These are phyloP conservation scores for Cepaea hortensis DNA, from an alignment of 2,888 invertebrate species.

Conservation along the genomic window DNA sequence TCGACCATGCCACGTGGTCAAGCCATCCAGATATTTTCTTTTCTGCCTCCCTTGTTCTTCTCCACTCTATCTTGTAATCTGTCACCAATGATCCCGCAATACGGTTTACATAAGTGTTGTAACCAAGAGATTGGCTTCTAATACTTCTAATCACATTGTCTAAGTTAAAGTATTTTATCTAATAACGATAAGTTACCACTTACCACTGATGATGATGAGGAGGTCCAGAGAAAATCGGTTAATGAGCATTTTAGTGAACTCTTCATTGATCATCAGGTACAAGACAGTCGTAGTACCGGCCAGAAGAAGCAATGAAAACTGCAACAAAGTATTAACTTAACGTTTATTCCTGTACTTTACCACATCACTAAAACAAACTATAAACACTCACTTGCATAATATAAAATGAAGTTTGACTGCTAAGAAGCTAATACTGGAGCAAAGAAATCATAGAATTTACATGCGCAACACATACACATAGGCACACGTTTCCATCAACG, in stretches of 20 bases:
- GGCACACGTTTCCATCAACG: no score
- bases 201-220: constrained; percentile 5
- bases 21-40: no score
- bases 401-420: background rate
- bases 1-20: no score
- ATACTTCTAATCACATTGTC: background rate
- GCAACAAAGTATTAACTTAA: background rate
- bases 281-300: background rate
- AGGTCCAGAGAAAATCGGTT: background rate
- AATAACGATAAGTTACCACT: background rate
- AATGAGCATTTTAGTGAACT: background rate
- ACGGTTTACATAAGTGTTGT: no score
- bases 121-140: no score
- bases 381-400: background rate
- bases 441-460: background rate
- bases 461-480: no score
- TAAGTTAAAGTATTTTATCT: background rate
- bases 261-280: background rate
- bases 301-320: background rate
- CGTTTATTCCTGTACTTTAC: background rate
- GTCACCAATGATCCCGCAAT: no score
- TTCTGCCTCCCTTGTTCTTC: no score
- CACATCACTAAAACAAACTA: background rate
- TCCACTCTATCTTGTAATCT: no score
- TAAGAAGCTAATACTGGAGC: background rate